Percentiles rank a stretch among this genome's conserved stretches.
Conservation (phyloP, 2,113 vertebrate species). For the Sisor rabdophorus region DNA sequence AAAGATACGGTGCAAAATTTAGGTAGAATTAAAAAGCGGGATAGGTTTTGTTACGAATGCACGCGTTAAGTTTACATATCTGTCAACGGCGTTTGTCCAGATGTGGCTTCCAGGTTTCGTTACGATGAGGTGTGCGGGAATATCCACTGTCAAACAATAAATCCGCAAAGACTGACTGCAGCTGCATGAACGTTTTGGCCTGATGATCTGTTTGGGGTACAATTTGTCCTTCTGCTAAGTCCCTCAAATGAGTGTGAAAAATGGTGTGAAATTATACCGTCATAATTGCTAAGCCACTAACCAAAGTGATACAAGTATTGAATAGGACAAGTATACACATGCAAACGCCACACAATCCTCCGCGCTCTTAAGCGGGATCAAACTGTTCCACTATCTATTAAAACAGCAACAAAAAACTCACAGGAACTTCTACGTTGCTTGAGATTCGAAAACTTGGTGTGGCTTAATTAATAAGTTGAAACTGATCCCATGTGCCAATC, state of each 20-base stretch:
- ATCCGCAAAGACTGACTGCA: constrained; percentile 35
- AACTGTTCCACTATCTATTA: background rate
- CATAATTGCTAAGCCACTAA: constrained; percentile 1
- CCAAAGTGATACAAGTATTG: constrained; percentile 4
- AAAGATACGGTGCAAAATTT: constrained; percentile 20
- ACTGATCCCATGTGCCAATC: constrained; percentile 17
- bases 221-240: background rate
- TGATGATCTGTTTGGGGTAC: too few species aligned
- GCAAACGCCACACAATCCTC: background rate
- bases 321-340: background rate
- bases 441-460: background rate
- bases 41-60: constrained; percentile 41
- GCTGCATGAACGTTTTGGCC: too few species aligned
- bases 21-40: constrained; percentile 41
- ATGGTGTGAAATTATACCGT: background rate
- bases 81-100: constrained; percentile 43
- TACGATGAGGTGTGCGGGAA: constrained; percentile 18
- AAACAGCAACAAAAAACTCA: background rate
- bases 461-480: background rate
- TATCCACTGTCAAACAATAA: constrained; percentile 32
- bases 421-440: constrained; percentile 1
- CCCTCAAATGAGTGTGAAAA: constrained; percentile 9
- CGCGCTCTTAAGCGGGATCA: constrained; percentile 2
- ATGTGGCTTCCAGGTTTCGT: constrained; percentile 5
- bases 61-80: constrained; percentile 22